phyloP scores from a whole-genome alignment of 2,888 invertebrate species.

The Eristalinus aeneus region DNA sequence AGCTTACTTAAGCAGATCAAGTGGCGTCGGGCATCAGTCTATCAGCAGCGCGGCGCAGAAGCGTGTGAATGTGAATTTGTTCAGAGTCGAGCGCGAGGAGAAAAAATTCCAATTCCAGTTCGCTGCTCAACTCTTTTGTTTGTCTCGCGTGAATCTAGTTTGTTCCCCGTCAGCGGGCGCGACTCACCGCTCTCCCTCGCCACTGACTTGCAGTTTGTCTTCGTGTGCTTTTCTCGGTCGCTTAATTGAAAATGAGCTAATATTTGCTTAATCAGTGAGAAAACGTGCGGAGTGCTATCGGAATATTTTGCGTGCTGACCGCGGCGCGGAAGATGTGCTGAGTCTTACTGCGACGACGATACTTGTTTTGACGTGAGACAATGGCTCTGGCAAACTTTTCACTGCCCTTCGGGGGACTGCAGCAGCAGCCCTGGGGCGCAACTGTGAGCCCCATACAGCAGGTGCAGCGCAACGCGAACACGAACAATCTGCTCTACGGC shows the following conservation, averaged over 20 bases:
- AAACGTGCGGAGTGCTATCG: conserved; percentile 42
- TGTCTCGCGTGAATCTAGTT: conserved; percentile 34
- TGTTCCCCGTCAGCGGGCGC: neutral
- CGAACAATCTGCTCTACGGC: conserved; percentile 80
- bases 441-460: conserved; percentile 79
- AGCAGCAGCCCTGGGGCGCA: conserved; percentile 78
- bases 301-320: conserved; percentile 25
- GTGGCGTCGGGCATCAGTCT: conserved; percentile 8
- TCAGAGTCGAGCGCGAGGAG: conserved; percentile 32
- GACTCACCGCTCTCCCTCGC: neutral
- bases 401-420: conserved; percentile 78
- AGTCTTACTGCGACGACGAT: neutral
- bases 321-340: conserved; percentile 36
- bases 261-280: conserved; percentile 51
- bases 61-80: conserved; percentile 49
- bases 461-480: conserved; percentile 79
- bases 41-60: conserved; percentile 11
- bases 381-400: conserved; percentile 81
- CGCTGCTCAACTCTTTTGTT: conserved; percentile 66
- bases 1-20: neutral
- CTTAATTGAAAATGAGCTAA: conserved; percentile 58
- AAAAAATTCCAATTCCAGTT: conserved; percentile 57
- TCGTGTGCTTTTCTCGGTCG: conserved; percentile 15
- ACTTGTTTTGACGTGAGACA: neutral
- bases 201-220: conserved; percentile 27